Base-by-base conservation (phyloP, 2,888 invertebrate genomes). In the Heliothis peltigera region DNA sequence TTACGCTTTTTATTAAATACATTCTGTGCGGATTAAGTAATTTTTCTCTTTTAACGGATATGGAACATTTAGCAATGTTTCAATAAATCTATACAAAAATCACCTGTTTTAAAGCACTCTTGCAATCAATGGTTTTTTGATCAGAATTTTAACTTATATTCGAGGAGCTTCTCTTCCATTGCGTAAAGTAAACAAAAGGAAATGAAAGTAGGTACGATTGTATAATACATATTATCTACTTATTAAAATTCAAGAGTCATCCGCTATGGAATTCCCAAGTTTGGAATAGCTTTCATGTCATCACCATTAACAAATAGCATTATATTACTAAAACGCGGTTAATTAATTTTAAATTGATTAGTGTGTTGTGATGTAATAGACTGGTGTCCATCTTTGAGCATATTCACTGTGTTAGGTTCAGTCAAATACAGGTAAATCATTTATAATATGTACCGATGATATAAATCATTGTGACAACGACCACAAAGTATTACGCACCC, bases 171-270 rank as follows among this genome's bases (percentile, higher is more conserved):
- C n/a, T n/a, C n/a, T 44, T 21, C 4, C 25, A 53, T 67, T 52
- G 51, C 42, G 28, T 52, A 74, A 74, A 55, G 42, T 44, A 39
- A 32, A 53, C 43, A 64, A 57, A 57, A 70, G 32, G 48, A 70
- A 74, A 48, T n/a, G 69, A 75, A 71, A 68, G 75, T 54, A 43
- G 49, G 4, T 35, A 35, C 35, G 44, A 56, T 72, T 75, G 55
- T 59, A 25, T 70, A 70, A 70, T 35, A 53, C 17, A 42, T 22
- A 55, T 18, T 28, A 44, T 35, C 25, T 57, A 39, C 22, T 21
- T 61, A 49, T 70, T 61, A 46, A 61, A 57, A 61, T 71, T 68
- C 54, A 69, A 69, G 43, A 60, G 42, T 75, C 49, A 64, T 44
- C 22, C 22, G 39, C 28, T 25, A 55, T 59, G 54, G 70, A 55